These are phyloP conservation scores for Forbesichthys papilliferus DNA, from an alignment of 2,113 vertebrate species.

Conservation along the genomic window DNA sequence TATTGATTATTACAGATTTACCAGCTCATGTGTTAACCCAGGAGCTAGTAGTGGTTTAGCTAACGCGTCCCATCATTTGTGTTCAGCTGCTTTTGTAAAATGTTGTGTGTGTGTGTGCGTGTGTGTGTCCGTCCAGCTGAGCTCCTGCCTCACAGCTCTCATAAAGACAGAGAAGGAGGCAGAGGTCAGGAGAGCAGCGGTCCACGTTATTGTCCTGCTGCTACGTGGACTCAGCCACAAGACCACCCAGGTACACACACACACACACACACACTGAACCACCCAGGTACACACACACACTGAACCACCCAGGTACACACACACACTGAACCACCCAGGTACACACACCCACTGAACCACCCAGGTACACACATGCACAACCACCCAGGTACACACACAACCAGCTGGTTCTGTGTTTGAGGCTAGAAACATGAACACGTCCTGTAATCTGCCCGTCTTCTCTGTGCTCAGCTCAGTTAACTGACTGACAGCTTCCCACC, in stretches of 20 bases:
- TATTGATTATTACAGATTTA: background rate
- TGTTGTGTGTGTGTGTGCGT: background rate
- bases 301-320: too few species aligned
- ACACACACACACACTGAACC: too few species aligned
- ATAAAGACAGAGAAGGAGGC: conserved; percentile 84
- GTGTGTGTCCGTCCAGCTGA: conserved; percentile 61
- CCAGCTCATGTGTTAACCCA: too few species aligned
- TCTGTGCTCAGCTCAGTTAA: conserved; percentile 9
- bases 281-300: background rate
- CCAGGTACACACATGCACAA: conserved; percentile 2
- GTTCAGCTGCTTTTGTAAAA: background rate
- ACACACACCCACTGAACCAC: too few species aligned
- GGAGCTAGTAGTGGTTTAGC: too few species aligned
- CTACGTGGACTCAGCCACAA: conserved; percentile 87
- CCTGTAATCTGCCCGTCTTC: conserved; percentile 34
- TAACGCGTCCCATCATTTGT: too few species aligned
- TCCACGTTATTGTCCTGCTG: conserved; percentile 86
- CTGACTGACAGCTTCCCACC: conserved; percentile 12
- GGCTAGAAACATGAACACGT: conserved; percentile 5
- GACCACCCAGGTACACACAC: conserved; percentile 60
- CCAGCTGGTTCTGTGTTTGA: background rate
- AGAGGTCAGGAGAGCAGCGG: conserved; percentile 87
- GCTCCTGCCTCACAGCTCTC: conserved; percentile 77
- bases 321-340: too few species aligned
- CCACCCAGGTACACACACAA: conserved; percentile 81